These are phyloP conservation scores for Hemaris fuciformis DNA, from an alignment of 2,888 invertebrate genomes.

Conservation along the genomic window DNA sequence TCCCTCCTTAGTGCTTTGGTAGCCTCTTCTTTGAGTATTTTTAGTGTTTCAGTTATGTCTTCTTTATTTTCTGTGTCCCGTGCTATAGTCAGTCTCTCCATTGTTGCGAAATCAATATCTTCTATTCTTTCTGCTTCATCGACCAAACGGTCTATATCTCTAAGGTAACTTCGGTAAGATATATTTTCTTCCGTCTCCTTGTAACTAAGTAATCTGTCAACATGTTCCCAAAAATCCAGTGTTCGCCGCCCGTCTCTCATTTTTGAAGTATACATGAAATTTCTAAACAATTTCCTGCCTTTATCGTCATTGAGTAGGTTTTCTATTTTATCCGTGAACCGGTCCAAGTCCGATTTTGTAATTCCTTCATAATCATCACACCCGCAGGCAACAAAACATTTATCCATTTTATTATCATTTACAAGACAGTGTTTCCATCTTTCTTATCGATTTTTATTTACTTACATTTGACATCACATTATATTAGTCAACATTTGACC, in stretches of 20 bases:
- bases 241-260: slow-evolving; percentile 62
- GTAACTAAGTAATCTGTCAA: slow-evolving; percentile 58
- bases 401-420: slow-evolving; percentile 68
- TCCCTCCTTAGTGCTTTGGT: slow-evolving; percentile 67
- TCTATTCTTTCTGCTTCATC: slow-evolving; percentile 68
- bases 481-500: slow-evolving; percentile 12
- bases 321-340: slow-evolving; percentile 76
- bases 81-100: slow-evolving; percentile 62
- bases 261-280: slow-evolving; percentile 71
- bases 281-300: slow-evolving; percentile 68
- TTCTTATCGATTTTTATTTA: slow-evolving; percentile 56
- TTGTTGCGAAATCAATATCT: slow-evolving; percentile 67
- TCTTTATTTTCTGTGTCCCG: slow-evolving; percentile 59
- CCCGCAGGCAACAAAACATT: slow-evolving; percentile 74
- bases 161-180: slow-evolving; percentile 52
- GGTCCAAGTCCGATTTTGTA: slow-evolving; percentile 73
- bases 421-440: slow-evolving; percentile 42
- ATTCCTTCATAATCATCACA: slow-evolving; percentile 69
- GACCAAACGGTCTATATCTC: slow-evolving; percentile 57
- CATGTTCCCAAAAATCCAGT: slow-evolving; percentile 69
- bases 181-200: slow-evolving; percentile 56
- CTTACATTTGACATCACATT: slow-evolving; percentile 18
- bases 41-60: slow-evolving; percentile 57
- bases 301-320: slow-evolving; percentile 74
- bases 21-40: slow-evolving; percentile 60